Conservation (phyloP, 2,888 invertebrate species). For the Tupiocoris notatus region DNA sequence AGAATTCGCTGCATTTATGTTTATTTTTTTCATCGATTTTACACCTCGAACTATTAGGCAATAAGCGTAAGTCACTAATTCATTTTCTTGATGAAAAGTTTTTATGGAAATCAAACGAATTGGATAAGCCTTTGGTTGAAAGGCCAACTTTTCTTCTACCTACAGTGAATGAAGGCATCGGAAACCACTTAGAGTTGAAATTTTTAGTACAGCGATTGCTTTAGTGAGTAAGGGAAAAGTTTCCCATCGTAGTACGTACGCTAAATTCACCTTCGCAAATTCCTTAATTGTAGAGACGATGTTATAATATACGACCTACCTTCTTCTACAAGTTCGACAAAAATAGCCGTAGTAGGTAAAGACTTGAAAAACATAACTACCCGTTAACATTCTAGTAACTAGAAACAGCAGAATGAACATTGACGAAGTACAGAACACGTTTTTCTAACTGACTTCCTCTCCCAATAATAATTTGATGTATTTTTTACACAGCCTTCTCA, state of each 20-base stretch:
- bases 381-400: slow-evolving; percentile 10
- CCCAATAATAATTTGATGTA: slow-evolving; percentile 11
- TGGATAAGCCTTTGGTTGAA: neutral
- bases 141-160: slow-evolving; percentile 15
- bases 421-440: slow-evolving; percentile 6
- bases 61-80: slow-evolving; percentile 25
- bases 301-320: neutral
- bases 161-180: slow-evolving; percentile 31
- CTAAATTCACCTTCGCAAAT: neutral
- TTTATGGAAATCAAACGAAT: slow-evolving; percentile 3
- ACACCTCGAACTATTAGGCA: slow-evolving; percentile 23
- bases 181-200: slow-evolving; percentile 24
- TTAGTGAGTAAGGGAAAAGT: neutral
- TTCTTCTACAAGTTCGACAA: neutral
- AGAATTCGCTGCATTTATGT: slow-evolving; percentile 12
- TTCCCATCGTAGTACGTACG: neutral
- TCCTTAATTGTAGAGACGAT: neutral
- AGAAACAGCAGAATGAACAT: neutral
- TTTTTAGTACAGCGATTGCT: neutral
- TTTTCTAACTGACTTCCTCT: slow-evolving; percentile 9
- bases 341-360: slow-evolving; percentile 10
- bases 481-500: slow-evolving; percentile 37
- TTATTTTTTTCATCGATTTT: neutral
- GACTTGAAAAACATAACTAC: slow-evolving; percentile 20
- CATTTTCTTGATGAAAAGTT: neutral